Evolutionary conservation across 2,888 invertebrate genomes (phyloP).

Genomic region (Corbicula japonica): DNA sequence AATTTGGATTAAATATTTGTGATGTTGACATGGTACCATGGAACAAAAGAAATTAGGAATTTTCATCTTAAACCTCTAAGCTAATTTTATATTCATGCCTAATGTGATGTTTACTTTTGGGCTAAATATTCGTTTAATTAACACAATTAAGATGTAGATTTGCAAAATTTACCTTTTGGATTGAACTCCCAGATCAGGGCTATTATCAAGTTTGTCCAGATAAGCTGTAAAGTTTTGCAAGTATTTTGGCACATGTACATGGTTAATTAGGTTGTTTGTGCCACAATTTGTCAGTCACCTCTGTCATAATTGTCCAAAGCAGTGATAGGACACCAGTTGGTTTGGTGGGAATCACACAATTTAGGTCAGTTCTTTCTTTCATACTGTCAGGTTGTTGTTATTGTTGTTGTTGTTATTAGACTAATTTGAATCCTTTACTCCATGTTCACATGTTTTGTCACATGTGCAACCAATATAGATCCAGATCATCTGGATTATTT

Average conservation of each 20-base stretch:
- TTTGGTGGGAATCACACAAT: constrained; percentile 1
- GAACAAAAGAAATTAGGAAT: constrained; percentile 65
- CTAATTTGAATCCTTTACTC: too few relatives aligned
- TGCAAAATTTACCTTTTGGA: constrained; percentile 50
- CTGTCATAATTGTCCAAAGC: constrained; percentile 20
- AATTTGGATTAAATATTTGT: constrained; percentile 49
- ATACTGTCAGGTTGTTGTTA: too few relatives aligned
- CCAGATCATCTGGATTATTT: too few relatives aligned
- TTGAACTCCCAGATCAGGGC: constrained; percentile 12
- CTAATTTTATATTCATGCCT: constrained; percentile 51
- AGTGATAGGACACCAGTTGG: constrained; percentile 7
- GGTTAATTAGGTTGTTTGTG: constrained; percentile 31
- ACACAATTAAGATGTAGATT: constrained; percentile 53
- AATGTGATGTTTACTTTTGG: constrained; percentile 37
- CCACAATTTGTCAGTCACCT: constrained; percentile 25
- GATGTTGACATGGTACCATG: constrained; percentile 48
- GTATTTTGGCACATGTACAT: constrained; percentile 22
- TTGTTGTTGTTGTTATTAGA: too few relatives aligned
- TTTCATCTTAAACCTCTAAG: constrained; percentile 51
- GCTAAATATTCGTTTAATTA: constrained; percentile 57
- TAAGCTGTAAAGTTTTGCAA: constrained; percentile 21
- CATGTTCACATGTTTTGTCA: too few relatives aligned
- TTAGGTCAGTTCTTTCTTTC: constrained; percentile 7
- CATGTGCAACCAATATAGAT: too few relatives aligned
- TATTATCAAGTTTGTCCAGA: constrained; percentile 10